Conservation (phyloP, 92 coral and sea anemone genomes). For the Pocillopora grandis region DNA sequence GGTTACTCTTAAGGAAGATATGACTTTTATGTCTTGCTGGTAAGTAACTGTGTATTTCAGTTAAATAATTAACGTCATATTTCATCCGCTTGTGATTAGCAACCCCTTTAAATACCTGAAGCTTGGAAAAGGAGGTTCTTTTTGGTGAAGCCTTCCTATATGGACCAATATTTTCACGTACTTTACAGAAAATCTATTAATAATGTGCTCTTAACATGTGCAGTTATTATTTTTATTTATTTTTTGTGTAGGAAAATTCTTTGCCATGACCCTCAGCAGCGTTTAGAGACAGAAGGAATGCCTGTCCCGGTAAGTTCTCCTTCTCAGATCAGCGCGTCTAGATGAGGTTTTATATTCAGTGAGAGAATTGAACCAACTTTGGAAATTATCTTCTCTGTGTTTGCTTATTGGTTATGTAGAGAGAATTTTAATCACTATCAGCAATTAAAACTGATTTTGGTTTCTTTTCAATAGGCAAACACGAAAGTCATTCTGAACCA, state of each 20-base stretch:
- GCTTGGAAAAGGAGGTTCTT: too few relatives aligned
- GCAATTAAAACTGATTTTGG: background rate
- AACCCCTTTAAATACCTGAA: background rate
- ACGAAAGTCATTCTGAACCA: constrained; percentile 82
- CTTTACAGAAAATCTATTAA: too few relatives aligned
- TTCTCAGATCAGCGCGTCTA: background rate
- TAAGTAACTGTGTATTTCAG: constrained; percentile 21
- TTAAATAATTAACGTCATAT: background rate
- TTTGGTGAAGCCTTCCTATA: too few relatives aligned
- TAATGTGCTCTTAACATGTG: background rate
- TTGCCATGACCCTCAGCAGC: constrained; percentile 84
- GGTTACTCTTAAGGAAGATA: constrained; percentile 61
- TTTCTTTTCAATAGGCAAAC: constrained; percentile 68
- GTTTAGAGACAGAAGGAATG: constrained; percentile 91
- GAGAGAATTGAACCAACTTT: background rate
- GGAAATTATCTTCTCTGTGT: too few relatives aligned
- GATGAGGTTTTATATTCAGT: background rate
- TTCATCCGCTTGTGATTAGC: background rate
- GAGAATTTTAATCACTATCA: too few relatives aligned
- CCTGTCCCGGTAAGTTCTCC: constrained; percentile 84
- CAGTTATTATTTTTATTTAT: background rate
- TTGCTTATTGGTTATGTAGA: too few relatives aligned
- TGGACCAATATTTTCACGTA: too few relatives aligned
- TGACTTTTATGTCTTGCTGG: constrained; percentile 80
- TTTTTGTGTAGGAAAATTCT: constrained; percentile 70